Evolutionary conservation across 2,888 invertebrate genomes (phyloP).

Genomic region (Seladonia tumulorum): DNA sequence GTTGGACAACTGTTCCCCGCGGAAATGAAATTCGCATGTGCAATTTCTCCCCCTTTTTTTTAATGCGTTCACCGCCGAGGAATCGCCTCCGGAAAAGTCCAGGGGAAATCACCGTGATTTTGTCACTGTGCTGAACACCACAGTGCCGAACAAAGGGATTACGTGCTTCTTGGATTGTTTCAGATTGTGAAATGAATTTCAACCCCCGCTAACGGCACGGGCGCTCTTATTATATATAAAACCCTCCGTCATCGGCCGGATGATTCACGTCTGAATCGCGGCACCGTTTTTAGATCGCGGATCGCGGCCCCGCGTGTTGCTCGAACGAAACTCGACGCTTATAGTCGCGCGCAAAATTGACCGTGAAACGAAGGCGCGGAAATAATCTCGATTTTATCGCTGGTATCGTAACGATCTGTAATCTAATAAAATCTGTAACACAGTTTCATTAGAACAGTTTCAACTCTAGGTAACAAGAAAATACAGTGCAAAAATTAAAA

Average conservation of each 20-base stretch:
- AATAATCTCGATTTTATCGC: not conserved
- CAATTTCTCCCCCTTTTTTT: not conserved
- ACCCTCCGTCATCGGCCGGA: constrained; percentile 44
- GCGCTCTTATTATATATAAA: constrained; percentile 48
- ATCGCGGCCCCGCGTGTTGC: not conserved
- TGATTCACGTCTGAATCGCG: constrained; percentile 47
- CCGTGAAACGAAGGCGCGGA: not conserved
- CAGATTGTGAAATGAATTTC: too few relatives aligned
- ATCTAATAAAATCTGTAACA: too few relatives aligned
- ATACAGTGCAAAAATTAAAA: too few relatives aligned
- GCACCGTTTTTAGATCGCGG: constrained; percentile 46
- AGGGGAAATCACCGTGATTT: not conserved
- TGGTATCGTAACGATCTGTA: not conserved
- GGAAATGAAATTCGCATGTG: not conserved
- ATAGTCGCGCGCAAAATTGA: not conserved
- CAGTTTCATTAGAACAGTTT: too few relatives aligned
- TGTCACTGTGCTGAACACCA: not conserved
- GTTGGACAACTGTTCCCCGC: not conserved
- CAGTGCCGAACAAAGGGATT: too few relatives aligned
- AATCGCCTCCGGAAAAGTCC: not conserved
- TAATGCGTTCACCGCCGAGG: not conserved
- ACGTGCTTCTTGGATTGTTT: too few relatives aligned
- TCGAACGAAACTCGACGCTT: not conserved
- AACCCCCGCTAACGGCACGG: too few relatives aligned
- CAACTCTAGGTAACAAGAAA: too few relatives aligned